Percentiles rank a stretch among this genome's conserved stretches.
Conservation (phyloP, 2,888 invertebrate species). For the Mesorhabditis spiculigera region DNA sequence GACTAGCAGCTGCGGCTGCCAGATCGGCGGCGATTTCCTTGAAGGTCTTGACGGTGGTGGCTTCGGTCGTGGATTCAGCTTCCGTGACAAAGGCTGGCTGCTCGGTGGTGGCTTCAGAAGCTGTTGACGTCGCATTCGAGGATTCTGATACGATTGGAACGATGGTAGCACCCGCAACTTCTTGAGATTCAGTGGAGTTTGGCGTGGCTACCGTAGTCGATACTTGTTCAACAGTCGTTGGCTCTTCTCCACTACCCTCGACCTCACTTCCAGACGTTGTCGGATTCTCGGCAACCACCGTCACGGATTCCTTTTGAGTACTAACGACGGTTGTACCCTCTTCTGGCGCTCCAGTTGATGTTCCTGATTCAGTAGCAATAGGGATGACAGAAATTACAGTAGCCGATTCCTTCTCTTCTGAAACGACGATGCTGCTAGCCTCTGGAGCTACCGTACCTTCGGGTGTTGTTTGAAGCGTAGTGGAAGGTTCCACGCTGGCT, state of each 20-base stretch:
- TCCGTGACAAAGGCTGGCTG: background rate
- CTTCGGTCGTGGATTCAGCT: no score
- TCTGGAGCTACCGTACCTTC: background rate
- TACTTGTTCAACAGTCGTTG: constrained; percentile 10
- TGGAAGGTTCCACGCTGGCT: background rate
- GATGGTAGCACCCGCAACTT: no score
- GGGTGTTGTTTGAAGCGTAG: constrained; percentile 6
- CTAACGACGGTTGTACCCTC: constrained; percentile 10
- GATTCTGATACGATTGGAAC: no score
- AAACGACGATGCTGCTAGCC: background rate
- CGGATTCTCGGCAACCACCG: constrained; percentile 9
- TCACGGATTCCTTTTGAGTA: constrained; percentile 6
- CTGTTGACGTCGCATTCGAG: background rate
- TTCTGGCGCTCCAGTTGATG: constrained; percentile 14
- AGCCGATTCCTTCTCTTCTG: background rate
- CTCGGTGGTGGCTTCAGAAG: background rate
- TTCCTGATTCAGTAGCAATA: constrained; percentile 5
- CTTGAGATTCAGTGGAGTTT: no score
- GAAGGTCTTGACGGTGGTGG: no score
- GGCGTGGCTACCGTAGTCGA: background rate
- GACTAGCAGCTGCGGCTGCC: no score
- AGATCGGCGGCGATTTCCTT: no score
- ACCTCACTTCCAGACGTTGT: constrained; percentile 3
- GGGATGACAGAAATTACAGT: background rate
- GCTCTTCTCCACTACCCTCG: constrained; percentile 13